These are phyloP conservation scores for Caenorhabditis tropicalis DNA, from an alignment of 1,140 invertebrate genomes.

Conservation along the genomic window DNA sequence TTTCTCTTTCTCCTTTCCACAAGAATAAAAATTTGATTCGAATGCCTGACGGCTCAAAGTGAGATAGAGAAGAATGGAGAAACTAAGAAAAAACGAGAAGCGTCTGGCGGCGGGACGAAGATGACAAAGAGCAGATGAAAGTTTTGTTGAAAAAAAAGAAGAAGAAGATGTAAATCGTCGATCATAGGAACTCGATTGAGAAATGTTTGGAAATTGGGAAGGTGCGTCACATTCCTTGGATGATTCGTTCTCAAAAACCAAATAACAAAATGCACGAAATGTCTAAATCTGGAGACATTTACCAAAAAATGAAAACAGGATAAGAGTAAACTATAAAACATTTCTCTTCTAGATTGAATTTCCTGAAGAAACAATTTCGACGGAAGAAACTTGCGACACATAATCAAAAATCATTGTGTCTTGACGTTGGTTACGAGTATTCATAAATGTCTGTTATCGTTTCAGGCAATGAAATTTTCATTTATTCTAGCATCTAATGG, in stretches of 20 bases:
- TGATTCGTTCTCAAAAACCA: no score
- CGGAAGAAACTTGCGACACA: neutral
- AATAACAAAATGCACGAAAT: neutral
- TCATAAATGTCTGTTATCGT: no score
- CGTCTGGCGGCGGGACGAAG: neutral
- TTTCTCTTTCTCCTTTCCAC: neutral
- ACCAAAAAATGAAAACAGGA: neutral
- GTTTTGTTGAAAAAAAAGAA: conserved; percentile 1
- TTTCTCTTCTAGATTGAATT: neutral
- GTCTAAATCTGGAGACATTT: neutral
- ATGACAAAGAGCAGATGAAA: conserved; percentile 7
- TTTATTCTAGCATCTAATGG: no score
- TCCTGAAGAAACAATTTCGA: neutral
- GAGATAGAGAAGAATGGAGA: conserved; percentile 27
- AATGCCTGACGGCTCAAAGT: conserved; percentile 32
- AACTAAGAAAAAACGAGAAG: conserved; percentile 15
- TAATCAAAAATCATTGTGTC: conserved; percentile 10
- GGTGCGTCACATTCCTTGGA: neutral
- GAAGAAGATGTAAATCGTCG: neutral
- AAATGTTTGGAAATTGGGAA: neutral
- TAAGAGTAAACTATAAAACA: neutral
- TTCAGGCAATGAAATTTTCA: no score
- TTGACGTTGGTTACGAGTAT: no score
- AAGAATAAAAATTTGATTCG: conserved; percentile 41
- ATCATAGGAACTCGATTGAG: neutral